These are phyloP conservation scores for Drosophila pseudotalamancana DNA, from an alignment of 2,888 invertebrate species.

Conservation along the genomic window DNA sequence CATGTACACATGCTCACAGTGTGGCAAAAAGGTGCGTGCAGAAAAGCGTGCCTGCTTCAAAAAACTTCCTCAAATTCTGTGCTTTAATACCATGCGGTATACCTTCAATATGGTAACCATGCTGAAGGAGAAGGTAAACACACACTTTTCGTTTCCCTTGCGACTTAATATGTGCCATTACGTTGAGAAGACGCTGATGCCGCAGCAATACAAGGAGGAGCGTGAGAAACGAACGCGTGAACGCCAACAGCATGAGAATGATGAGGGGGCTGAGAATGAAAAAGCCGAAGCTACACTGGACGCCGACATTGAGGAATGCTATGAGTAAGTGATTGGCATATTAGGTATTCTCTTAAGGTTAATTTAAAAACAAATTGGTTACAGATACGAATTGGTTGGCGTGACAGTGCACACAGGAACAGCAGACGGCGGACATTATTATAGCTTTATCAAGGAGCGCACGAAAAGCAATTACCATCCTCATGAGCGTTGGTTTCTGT, in stretches of 20 bases:
- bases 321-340: slow-evolving; percentile 86
- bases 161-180: slow-evolving; percentile 97
- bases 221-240: slow-evolving; percentile 85
- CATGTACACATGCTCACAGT: slow-evolving; percentile 98
- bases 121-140: slow-evolving; percentile 98
- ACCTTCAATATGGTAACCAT: slow-evolving; percentile 99
- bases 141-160: slow-evolving; percentile 97
- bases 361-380: slow-evolving; percentile 46
- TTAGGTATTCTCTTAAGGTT: background rate
- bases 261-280: slow-evolving; percentile 57
- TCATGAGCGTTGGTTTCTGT: slow-evolving; percentile 96
- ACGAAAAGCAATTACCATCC: slow-evolving; percentile 86
- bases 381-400: slow-evolving; percentile 92
- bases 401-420: slow-evolving; percentile 99
- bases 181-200: slow-evolving; percentile 96
- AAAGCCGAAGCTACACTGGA: slow-evolving; percentile 68
- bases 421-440: slow-evolving; percentile 98
- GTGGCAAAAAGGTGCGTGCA: slow-evolving; percentile 96
- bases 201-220: slow-evolving; percentile 92
- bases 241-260: slow-evolving; percentile 64
- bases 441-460: slow-evolving; percentile 96
- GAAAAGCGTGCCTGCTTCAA: slow-evolving; percentile 98
- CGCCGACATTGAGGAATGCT: slow-evolving; percentile 88
- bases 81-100: slow-evolving; percentile 98
- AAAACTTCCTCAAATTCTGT: slow-evolving; percentile 95